These are phyloP conservation scores for Anabas testudineus DNA, from an alignment of 2,797 vertebrate species.

Conservation along the genomic window DNA sequence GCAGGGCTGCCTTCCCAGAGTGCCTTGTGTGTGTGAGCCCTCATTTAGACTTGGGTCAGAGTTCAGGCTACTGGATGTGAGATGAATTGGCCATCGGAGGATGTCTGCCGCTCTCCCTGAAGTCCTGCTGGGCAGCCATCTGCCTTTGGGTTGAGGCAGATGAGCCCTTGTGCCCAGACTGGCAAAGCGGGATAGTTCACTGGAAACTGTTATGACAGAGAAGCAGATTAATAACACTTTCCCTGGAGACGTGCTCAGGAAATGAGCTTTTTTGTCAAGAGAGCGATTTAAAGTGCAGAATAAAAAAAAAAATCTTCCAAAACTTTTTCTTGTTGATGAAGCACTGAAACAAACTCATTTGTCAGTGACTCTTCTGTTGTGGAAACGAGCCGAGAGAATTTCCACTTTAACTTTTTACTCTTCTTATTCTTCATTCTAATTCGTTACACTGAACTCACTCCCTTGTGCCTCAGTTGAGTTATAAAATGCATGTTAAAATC, in stretches of 20 bases:
- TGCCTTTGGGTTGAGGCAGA: constrained; percentile 61
- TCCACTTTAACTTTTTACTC: background rate
- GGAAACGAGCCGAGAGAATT: background rate
- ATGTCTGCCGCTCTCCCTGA: constrained; percentile 49
- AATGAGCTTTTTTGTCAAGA: constrained; percentile 4
- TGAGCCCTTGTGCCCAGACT: constrained; percentile 30
- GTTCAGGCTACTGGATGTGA: constrained; percentile 66
- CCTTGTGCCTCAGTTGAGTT: background rate
- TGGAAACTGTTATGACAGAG: constrained; percentile 21
- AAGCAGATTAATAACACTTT: constrained; percentile 17
- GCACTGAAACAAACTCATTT: background rate
- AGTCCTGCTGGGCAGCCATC: constrained; percentile 77
- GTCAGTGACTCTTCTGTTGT: background rate
- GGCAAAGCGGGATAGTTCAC: constrained; percentile 14
- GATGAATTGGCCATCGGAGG: constrained; percentile 61
- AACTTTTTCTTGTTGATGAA: background rate
- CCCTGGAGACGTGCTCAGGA: background rate
- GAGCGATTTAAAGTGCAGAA: background rate
- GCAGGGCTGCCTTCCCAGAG: constrained; percentile 31
- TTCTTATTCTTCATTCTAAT: background rate
- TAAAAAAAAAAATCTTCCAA: background rate
- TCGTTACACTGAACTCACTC: background rate
- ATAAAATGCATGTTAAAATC: constrained; percentile 9
- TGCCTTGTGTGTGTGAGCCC: constrained; percentile 41
- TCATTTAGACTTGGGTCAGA: constrained; percentile 66